A percentile compares a stretch with the other conserved stretches of the same genome.
phyloP scores from a whole-genome alignment of 92 coral and sea anemone species.

The Desmophyllum pertusum region DNA sequence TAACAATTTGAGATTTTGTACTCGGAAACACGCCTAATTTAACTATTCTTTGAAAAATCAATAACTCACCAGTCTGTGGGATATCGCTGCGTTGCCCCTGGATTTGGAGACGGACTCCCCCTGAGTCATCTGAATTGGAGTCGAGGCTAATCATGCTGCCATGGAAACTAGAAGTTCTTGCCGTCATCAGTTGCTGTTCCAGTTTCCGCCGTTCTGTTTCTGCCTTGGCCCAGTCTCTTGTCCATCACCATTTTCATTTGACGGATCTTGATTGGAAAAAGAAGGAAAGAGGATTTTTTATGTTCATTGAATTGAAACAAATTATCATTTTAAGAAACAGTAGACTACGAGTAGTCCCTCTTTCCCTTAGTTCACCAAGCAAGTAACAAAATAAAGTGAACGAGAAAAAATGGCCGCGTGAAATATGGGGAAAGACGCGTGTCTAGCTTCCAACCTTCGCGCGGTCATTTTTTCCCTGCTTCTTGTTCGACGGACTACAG shows the following conservation, averaged over 20 bases:
- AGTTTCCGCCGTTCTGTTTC: slow-evolving; percentile 63
- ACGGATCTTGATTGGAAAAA: slow-evolving; percentile 58
- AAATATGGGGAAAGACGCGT: no score
- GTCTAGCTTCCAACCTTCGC: no score
- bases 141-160: slow-evolving; percentile 71
- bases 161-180: slow-evolving; percentile 43
- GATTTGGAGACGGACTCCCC: slow-evolving; percentile 25
- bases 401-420: no score
- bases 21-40: neutral
- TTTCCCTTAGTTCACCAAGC: no score
- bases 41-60: no score
- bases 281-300: no score
- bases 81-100: slow-evolving; percentile 10
- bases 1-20: neutral
- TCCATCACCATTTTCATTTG: slow-evolving; percentile 88
- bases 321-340: no score
- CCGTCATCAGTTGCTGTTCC: slow-evolving; percentile 41
- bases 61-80: slow-evolving; percentile 18
- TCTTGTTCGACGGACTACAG: no score
- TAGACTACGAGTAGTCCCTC: no score
- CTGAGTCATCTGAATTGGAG: slow-evolving; percentile 69
- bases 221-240: slow-evolving; percentile 70
- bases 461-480: no score
- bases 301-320: no score
- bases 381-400: no score